Evolutionary conservation across 2,113 vertebrate species (phyloP).

Genomic region (Cinclus mexicanus): DNA sequence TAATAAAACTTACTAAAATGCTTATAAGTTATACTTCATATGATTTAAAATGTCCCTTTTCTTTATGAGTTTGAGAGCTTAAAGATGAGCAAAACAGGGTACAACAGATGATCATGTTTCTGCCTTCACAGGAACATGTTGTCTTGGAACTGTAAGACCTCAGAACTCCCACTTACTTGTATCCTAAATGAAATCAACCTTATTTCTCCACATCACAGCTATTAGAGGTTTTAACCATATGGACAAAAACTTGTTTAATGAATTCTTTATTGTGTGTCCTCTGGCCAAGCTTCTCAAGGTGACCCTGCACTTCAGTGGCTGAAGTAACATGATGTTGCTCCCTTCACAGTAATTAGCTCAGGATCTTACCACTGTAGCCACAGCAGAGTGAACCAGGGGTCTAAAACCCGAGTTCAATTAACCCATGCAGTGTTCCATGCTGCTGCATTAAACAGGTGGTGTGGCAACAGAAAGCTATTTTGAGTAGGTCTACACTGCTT

Average conservation of each 20-base stretch:
- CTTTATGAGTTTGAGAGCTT: neutral
- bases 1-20: neutral
- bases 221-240: neutral
- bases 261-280: neutral
- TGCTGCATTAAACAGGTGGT: neutral
- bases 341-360: neutral
- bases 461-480: neutral
- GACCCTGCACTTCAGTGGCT: neutral
- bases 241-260: neutral
- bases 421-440: neutral
- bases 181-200: neutral
- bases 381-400: neutral
- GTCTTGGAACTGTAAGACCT: neutral
- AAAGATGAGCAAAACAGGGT: neutral
- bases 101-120: neutral
- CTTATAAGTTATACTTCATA: neutral
- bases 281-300: neutral
- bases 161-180: neutral
- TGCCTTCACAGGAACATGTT: neutral
- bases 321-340: neutral
- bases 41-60: neutral
- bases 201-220: neutral
- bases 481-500: neutral
- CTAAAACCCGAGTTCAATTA: neutral
- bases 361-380: neutral